A percentile compares a stretch with the other conserved stretches of the same genome.
Conservation (phyloP, 2,113 vertebrate genomes). For the Lota lota region DNA sequence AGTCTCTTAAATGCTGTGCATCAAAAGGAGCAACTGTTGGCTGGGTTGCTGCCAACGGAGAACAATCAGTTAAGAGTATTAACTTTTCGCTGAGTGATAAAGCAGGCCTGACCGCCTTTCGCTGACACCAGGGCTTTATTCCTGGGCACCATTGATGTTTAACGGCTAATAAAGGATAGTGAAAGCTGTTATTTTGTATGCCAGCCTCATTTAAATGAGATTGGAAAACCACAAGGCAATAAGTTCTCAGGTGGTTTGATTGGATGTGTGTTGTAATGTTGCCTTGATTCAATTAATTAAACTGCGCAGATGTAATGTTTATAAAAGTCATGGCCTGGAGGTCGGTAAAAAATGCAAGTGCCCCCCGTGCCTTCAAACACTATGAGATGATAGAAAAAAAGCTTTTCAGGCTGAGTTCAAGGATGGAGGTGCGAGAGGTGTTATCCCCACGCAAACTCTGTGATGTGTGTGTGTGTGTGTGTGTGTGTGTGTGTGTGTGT, state of each 20-base stretch:
- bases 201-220: background rate
- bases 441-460: too few relatives aligned
- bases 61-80: background rate
- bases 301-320: background rate
- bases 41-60: background rate
- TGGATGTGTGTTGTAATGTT: background rate
- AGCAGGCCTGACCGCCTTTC: background rate
- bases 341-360: too few relatives aligned
- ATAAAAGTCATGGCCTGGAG: too few relatives aligned
- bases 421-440: too few relatives aligned
- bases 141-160: background rate
- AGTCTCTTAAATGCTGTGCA: background rate
- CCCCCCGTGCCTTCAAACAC: background rate
- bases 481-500: too few relatives aligned
- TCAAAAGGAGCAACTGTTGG: background rate
- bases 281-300: background rate
- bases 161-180: background rate
- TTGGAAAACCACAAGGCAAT: background rate
- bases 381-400: background rate
- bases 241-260: background rate
- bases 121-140: slow-evolving; percentile 1
- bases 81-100: background rate
- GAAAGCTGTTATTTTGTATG: background rate
- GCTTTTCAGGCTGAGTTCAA: too few relatives aligned
- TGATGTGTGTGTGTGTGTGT: too few relatives aligned